Evolutionary conservation across 2,888 invertebrate species (phyloP), one percentile per base, ranked within the genome.

Genomic region (Stramonita haemastoma): DNA sequence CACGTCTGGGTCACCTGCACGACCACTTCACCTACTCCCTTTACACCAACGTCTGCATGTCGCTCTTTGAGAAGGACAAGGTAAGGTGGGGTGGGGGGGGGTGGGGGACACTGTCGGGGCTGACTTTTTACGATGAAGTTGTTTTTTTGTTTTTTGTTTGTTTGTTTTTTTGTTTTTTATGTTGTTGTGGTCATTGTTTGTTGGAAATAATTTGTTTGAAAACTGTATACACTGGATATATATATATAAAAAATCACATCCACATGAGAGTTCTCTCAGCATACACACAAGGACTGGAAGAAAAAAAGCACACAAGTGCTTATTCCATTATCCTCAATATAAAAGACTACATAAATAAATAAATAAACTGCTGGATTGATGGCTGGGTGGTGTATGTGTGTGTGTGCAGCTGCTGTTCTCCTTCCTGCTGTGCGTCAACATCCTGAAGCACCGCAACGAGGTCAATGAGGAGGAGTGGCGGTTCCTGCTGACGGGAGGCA

Each of bases 401-500:
- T n/a, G n/a, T 32, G 22, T 93, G 0, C 94, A 96, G 96, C 92
- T 96, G 73, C 94, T 96, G 85, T 96, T 96, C 93, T 96, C 96
- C 15, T 96, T 96, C 94, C 90, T 96, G 89, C 93, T 96, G 81
- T 96, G 96, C 91, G 94, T 96, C 34, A 96, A 96, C 93, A 94
- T 96, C 79, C 93, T 96, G 90, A 96, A 96, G 92, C 95, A 96
- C 90, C 93, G 94, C 77, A 95, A 95, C 36, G 93, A 95, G 87
- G 94, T 96, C 0, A 93, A 95, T 87, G 96, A 98, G 77, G 93
- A 96, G 0, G 97, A 98, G 95, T 98, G 98, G 97, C 97, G 98
- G 96, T 99, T 98, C 96, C 96, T 99, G 34, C 95, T 99, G 92
- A 98, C 98, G 0, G 98, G 98, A 57, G 98, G 98, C 79, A 97